A percentile compares a stretch with the other conserved stretches of the same genome.
phyloP scores from a whole-genome alignment of 2,113 vertebrate species.

The Oceanites oceanicus region DNA sequence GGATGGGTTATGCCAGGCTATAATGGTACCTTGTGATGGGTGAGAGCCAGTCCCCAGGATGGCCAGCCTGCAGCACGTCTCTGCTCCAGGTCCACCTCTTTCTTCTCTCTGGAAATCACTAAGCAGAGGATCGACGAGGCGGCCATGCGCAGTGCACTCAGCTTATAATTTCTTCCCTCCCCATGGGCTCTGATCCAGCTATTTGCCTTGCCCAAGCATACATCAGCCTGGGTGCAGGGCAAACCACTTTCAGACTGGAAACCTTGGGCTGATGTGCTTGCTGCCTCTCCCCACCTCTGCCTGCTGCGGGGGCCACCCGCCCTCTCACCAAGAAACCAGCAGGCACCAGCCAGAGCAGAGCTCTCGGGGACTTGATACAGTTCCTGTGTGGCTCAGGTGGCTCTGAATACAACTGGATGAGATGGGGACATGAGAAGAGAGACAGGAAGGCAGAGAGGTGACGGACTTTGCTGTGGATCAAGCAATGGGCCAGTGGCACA shows the following conservation, averaged over 20 bases:
- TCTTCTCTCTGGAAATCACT: background rate
- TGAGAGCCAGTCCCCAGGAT: background rate
- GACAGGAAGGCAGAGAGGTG: background rate
- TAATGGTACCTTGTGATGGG: background rate
- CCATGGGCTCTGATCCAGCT: background rate
- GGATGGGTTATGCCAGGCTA: background rate
- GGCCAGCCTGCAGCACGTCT: background rate
- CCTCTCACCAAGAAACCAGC: background rate
- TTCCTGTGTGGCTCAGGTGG: background rate
- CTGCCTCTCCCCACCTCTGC: background rate
- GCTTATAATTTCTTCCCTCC: background rate
- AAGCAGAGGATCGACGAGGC: background rate
- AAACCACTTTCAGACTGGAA: fast-evolving
- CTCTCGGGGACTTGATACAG: fast-evolving
- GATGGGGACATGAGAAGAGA: background rate
- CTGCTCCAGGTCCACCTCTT: background rate
- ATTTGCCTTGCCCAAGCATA: background rate
- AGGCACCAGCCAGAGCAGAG: background rate
- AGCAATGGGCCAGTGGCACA: background rate
- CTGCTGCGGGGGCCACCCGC: background rate
- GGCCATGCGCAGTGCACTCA: background rate
- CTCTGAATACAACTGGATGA: background rate
- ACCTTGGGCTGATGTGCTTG: background rate
- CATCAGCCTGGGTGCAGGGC: background rate
- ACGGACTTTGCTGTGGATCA: background rate